A percentile compares a stretch with the other conserved stretches of the same genome.
phyloP scores from a whole-genome alignment of 2,797 vertebrate species.

The Leptodactylus fallax region DNA sequence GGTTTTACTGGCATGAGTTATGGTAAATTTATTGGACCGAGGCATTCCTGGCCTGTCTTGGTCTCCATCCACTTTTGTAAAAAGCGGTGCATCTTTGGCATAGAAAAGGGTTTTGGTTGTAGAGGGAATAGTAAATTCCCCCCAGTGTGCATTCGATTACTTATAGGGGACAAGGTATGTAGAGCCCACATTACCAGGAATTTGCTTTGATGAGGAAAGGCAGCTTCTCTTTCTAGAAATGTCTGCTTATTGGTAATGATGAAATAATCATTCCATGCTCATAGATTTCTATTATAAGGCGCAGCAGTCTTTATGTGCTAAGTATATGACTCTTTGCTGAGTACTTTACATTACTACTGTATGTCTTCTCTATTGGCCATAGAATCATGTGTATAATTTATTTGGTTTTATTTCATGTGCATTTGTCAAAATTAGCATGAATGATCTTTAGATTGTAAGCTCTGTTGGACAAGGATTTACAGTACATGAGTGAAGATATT shows the following conservation, averaged over 20 bases:
- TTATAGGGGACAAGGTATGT: not conserved
- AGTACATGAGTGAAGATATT: too few relatives aligned
- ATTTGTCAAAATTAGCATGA: not conserved
- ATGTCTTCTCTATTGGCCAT: not conserved
- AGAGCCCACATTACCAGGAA: conserved; percentile 17
- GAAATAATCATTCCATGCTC: conserved; percentile 29
- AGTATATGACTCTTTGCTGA: conserved; percentile 5
- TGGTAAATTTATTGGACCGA: too few relatives aligned
- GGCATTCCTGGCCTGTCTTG: too few relatives aligned
- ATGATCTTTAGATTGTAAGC: too few relatives aligned
- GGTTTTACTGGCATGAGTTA: too few relatives aligned
- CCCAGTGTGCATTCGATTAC: too few relatives aligned
- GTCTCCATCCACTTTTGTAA: too few relatives aligned
- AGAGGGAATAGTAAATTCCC: too few relatives aligned
- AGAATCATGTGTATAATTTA: not conserved
- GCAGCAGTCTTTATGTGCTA: conserved; percentile 1
- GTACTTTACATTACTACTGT: not conserved
- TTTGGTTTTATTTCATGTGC: not conserved
- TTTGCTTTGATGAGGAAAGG: not conserved
- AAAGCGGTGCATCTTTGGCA: too few relatives aligned
- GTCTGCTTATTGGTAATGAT: conserved; percentile 37
- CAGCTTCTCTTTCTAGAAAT: conserved; percentile 17
- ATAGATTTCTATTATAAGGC: conserved; percentile 8
- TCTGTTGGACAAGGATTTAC: not conserved
- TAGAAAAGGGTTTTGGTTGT: too few relatives aligned